phyloP scores from a whole-genome alignment of 1,140 invertebrate species.

The Drosophila nebulosa region DNA sequence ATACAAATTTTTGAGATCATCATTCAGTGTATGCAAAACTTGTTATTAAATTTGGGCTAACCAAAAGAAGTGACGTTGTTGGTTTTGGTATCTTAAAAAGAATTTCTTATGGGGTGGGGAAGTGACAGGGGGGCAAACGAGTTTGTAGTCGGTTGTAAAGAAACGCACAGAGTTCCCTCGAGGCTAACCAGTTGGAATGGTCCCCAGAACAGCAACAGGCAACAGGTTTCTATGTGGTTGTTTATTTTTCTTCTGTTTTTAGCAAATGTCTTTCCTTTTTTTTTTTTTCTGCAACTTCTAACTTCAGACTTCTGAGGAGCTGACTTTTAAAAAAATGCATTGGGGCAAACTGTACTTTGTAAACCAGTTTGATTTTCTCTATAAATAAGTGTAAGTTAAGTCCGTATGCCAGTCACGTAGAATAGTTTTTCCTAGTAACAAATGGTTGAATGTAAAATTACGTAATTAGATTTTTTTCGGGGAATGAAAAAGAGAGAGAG shows the following conservation, averaged over 20 bases:
- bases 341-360: slow-evolving; percentile 5
- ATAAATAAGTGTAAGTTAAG: background rate
- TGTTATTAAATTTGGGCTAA: slow-evolving; percentile 57
- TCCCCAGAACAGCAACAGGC: slow-evolving; percentile 39
- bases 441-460: slow-evolving; percentile 41
- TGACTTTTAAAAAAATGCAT: background rate
- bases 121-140: too few species aligned
- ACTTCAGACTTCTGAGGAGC: slow-evolving; percentile 7
- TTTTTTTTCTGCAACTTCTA: slow-evolving; percentile 38
- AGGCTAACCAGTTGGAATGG: slow-evolving; percentile 30
- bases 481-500: background rate
- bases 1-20: slow-evolving; percentile 41
- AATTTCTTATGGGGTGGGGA: background rate
- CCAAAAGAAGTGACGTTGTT: slow-evolving; percentile 20
- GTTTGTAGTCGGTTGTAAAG: slow-evolving; percentile 17
- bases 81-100: background rate
- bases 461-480: slow-evolving; percentile 31
- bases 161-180: slow-evolving; percentile 18
- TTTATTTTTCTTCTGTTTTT: slow-evolving; percentile 35
- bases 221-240: slow-evolving; percentile 30
- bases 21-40: slow-evolving; percentile 41
- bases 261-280: too few species aligned
- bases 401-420: slow-evolving; percentile 40
- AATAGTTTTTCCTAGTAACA: slow-evolving; percentile 4
- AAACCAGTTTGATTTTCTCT: slow-evolving; percentile 29